A percentile compares a stretch with the other conserved stretches of the same genome.
phyloP scores from a whole-genome alignment of 2,797 vertebrate genomes.

The Rhinatrema bivittatum region DNA sequence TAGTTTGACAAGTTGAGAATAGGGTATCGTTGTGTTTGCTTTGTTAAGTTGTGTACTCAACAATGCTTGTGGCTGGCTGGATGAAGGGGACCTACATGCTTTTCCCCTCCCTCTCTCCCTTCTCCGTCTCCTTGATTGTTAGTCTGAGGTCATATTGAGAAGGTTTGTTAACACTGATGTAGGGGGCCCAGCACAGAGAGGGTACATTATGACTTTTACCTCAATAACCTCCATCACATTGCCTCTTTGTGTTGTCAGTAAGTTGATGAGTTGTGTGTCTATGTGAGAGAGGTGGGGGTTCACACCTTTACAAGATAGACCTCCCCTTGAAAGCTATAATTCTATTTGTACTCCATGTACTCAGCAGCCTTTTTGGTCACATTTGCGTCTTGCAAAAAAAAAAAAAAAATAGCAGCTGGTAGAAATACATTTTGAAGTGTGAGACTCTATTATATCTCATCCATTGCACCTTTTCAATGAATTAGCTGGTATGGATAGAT shows the following conservation, averaged over 20 bases:
- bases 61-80: too few relatives aligned
- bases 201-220: conserved; percentile 24
- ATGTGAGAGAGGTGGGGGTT: too few relatives aligned
- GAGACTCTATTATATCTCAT: too few relatives aligned
- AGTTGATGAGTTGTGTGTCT: not conserved
- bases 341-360: conserved; percentile 26
- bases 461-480: too few relatives aligned
- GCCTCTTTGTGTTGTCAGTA: conserved; percentile 3
- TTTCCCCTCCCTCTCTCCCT: too few relatives aligned
- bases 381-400: conserved; percentile 9
- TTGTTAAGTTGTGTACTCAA: too few relatives aligned
- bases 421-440: conserved; percentile 4
- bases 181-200: conserved; percentile 7
- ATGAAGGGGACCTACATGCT: too few relatives aligned
- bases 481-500: too few relatives aligned
- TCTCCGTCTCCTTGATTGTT: too few relatives aligned
- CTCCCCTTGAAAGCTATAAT: not conserved
- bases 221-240: conserved; percentile 2
- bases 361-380: conserved; percentile 22
- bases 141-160: conserved; percentile 24
- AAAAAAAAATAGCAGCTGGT: conserved; percentile 4
- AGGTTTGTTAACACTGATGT: conserved; percentile 1
- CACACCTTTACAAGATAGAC: conserved; percentile 11
- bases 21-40: too few relatives aligned
- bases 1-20: too few relatives aligned